Base-by-base conservation (phyloP, 2,888 invertebrate genomes). In the Philaethria dido region DNA sequence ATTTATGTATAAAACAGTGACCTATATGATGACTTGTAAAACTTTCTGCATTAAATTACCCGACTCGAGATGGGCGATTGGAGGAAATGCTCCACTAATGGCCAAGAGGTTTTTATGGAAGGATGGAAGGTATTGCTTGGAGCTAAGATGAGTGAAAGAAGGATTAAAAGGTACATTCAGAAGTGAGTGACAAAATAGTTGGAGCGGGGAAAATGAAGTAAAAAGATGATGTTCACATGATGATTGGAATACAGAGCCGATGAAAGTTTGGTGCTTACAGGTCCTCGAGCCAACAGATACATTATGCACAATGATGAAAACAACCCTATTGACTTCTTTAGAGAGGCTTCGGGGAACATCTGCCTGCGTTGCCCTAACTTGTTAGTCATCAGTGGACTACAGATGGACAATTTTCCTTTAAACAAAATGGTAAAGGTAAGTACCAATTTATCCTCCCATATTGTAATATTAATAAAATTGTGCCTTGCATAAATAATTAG, bases 61-160 rank as follows among this genome's bases (percentile, higher is more conserved):
- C 0, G 93, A 94, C 36, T 91, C 95, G 1, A 93, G 94, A 77
- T 95, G 95, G 90, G 87, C 94, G 0, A 93, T 97, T 42, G 97
- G 97, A 9, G 97, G 97, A 13, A 97, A 97, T 88, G 97, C 97
- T 1, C 96, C 97, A 0, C 92, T 96, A 0, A 97, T 97, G 97
- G 96, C 96, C 0, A 93, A 94, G 52, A 93, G 97, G 66, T 95
- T 97, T 93, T 94, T 22, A 92, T 89, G 68, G 97, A 97, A 85
- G 97, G 97, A 14, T 95, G 95, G 80, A 94, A 95, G 47, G 97
- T 97, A 0, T 84, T 97, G 0, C 87, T 97, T 36, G 97, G 95
- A 1, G 95, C 96, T 0, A 95, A 95, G 81, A 94, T 96, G 93
- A 95, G 95, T 59, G 89, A 89, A 18, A 93, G 93, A n/a, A n/a